Evolutionary conservation across 2,797 vertebrate species (phyloP), one percentile per base, ranked within the genome.

Genomic region (Eutrigla gurnardus): DNA sequence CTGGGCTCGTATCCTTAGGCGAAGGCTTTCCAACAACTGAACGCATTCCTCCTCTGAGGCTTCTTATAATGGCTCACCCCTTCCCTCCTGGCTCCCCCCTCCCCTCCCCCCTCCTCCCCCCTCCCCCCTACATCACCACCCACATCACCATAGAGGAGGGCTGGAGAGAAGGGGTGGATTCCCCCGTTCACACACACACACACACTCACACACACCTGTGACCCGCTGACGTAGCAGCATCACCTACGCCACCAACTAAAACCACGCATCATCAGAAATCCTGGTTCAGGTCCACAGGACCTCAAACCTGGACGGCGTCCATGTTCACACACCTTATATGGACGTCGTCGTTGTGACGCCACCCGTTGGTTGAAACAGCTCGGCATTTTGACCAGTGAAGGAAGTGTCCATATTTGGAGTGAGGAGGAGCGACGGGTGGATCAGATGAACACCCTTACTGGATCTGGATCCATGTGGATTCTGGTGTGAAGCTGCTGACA

Each of bases 51-150:
- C 91, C 92, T 91, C 91, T 90, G 91, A 93, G 91, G 91, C 92
- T 93, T 88, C 92, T 95, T 95, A 95, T 95, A 95, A 85, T 63
- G 90, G 92, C 93, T 93, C 93, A 91, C 93, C 93, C 91, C 94
- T 94, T 93, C 89, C 90, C 91, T 91, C 90, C 85, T 80, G 88
- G 88, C 92, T 93, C 89, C 85, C 69, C 87, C 90, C 86, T 81
- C 83, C 70, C 73, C 49, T 66, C 49, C 84, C 81, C 73, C 65
- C 62, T 14, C 52, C 52, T 3, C 81, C 75, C 83, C 86, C 85
- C 62, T 82, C 77, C 72, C 65, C 74, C 84, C 65, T 71, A 77
- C 32, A 86, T 85, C 86, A 85, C 71, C 83, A 81, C 75, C 80
- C 82, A 80, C 86, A 87, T 86, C 83, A 75, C 52, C 78, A 80